Evolutionary conservation across 2,888 invertebrate species (phyloP).

Genomic region (Cryptophagus acutangulus): DNA sequence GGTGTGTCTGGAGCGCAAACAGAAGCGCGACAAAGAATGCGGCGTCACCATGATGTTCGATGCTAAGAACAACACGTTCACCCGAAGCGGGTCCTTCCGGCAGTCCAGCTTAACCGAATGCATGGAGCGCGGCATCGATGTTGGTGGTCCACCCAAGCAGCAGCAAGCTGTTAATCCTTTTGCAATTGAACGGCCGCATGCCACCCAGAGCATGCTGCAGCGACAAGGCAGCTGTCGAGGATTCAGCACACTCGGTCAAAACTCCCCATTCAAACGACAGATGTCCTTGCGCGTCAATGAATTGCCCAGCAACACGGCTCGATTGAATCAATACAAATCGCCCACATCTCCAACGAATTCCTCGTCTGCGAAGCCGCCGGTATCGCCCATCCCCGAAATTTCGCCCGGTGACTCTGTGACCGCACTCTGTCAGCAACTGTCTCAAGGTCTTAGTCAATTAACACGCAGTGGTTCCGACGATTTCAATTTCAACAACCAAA

Average conservation of each 20-base stretch:
- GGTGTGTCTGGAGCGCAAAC: constrained; percentile 95
- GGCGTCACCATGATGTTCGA: constrained; percentile 91
- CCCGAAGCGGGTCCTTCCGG: constrained; percentile 84
- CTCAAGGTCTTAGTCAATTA: constrained; percentile 61
- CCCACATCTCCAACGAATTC: constrained; percentile 33
- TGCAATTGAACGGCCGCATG: constrained; percentile 93
- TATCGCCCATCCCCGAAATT: constrained; percentile 74
- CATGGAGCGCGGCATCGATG: constrained; percentile 50
- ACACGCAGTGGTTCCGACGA: constrained; percentile 56
- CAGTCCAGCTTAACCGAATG: constrained; percentile 78
- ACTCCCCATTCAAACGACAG: constrained; percentile 93
- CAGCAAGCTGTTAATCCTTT: constrained; percentile 78
- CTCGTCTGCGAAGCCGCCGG: constrained; percentile 48
- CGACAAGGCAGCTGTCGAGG: constrained; percentile 94
- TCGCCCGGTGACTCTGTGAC: constrained; percentile 65
- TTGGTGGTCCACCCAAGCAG: constrained; percentile 39
- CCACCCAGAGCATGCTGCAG: constrained; percentile 89
- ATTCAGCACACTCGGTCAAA: constrained; percentile 70
- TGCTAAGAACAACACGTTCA: constrained; percentile 84
- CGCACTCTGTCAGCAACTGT: constrained; percentile 73
- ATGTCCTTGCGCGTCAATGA: constrained; percentile 92
- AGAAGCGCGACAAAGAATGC: constrained; percentile 94
- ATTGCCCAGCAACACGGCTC: constrained; percentile 90
- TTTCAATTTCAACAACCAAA: constrained; percentile 55
- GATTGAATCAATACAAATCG: constrained; percentile 53